Conservation (phyloP, 2,113 vertebrate genomes). For the Microcebus tavaratra region DNA sequence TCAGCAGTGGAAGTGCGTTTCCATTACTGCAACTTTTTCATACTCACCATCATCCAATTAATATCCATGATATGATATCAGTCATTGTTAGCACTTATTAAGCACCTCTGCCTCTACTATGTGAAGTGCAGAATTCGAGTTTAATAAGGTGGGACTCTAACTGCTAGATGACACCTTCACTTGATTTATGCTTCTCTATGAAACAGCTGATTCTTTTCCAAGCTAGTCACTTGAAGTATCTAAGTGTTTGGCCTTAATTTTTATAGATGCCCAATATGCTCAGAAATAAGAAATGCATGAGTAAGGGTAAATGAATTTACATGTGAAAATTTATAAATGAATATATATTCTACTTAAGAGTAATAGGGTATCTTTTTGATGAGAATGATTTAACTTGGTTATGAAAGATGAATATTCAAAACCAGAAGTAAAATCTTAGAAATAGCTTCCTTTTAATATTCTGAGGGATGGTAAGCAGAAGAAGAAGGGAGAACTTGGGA, state of each 20-base stretch:
- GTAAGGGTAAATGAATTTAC: not conserved
- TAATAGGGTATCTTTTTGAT: not conserved
- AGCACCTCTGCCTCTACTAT: conserved; percentile 39
- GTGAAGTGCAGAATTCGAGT: not conserved
- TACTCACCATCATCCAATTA: conserved; percentile 60
- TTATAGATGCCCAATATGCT: not conserved
- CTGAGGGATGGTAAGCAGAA: not conserved
- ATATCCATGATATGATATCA: conserved; percentile 4
- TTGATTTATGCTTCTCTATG: not conserved
- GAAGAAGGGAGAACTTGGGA: not conserved
- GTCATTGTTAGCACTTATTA: conserved; percentile 65
- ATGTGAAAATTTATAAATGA: not conserved
- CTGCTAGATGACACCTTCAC: not conserved
- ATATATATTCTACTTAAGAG: not conserved
- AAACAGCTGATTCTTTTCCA: not conserved
- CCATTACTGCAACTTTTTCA: conserved; percentile 22
- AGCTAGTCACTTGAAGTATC: not conserved
- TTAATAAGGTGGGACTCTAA: not conserved
- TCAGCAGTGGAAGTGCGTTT: not conserved
- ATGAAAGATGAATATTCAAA: not conserved
- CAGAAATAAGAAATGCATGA: not conserved
- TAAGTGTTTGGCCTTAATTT: conserved; percentile 14
- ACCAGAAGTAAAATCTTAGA: not conserved
- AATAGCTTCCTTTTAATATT: not conserved
- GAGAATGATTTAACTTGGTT: not conserved